Conservation (phyloP, 2,888 invertebrate species). For the Hydropsyche betteni region DNA sequence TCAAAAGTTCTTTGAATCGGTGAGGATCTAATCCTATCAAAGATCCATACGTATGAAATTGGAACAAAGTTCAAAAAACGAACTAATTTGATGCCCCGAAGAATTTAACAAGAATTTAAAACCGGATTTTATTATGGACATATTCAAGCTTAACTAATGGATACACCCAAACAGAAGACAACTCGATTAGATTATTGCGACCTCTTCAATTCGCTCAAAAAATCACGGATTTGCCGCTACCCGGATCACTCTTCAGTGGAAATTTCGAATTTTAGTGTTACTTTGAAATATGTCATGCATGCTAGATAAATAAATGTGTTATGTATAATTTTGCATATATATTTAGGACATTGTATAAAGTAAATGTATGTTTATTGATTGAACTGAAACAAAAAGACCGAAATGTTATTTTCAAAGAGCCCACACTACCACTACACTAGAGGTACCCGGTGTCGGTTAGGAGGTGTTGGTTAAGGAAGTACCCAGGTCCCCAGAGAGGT, state of each 20-base stretch:
- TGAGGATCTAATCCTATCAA: no score
- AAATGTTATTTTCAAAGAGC: conserved; percentile 49
- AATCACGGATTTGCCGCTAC: not conserved
- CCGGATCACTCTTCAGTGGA: conserved; percentile 1
- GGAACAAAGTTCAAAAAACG: no score
- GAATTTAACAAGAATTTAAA: no score
- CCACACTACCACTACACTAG: conserved; percentile 44
- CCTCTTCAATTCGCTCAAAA: no score
- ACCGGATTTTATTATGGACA: no score
- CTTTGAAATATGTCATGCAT: conserved; percentile 41
- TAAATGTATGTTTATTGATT: conserved; percentile 46
- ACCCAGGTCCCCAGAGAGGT: conserved; percentile 38
- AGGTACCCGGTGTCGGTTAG: conserved; percentile 42
- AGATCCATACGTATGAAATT: no score
- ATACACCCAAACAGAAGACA: no score
- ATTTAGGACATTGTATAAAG: conserved; percentile 55
- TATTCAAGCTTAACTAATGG: no score
- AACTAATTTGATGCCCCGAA: no score
- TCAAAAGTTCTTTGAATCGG: no score
- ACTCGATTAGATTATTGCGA: no score
- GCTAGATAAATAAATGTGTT: conserved; percentile 44
- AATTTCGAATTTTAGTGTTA: not conserved
- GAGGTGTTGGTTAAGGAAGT: conserved; percentile 40
- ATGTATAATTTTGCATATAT: conserved; percentile 53
- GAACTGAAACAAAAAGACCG: conserved; percentile 45